These are phyloP conservation scores for Dasyprocta punctata DNA, from an alignment of 2,113 vertebrate species.

Conservation along the genomic window DNA sequence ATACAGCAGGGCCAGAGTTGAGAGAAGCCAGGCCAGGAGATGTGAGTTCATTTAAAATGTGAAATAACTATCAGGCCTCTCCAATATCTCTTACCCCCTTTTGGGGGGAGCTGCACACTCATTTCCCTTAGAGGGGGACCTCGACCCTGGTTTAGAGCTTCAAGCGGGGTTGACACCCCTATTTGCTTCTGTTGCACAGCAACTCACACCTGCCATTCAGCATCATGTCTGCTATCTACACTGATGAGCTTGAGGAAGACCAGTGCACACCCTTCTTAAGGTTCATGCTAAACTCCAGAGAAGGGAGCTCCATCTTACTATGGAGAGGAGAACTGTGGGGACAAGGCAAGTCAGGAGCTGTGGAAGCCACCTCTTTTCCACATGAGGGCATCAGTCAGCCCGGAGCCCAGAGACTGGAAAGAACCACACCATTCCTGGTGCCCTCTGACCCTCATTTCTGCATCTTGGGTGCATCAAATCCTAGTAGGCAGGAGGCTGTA, in stretches of 20 bases:
- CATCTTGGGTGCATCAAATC: background rate
- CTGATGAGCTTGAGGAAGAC: background rate
- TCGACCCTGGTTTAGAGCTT: background rate
- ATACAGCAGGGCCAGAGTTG: background rate
- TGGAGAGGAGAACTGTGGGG: fast-evolving
- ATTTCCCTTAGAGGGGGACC: background rate
- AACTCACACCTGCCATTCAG: too few relatives aligned
- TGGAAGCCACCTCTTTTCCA: background rate
- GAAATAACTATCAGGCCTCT: background rate
- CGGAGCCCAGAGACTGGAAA: background rate
- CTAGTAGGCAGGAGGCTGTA: background rate
- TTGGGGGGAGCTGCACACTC: background rate
- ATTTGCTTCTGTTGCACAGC: background rate
- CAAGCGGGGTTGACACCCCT: background rate
- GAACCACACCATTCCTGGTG: background rate
- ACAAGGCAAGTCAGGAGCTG: background rate
- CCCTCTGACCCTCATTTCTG: background rate
- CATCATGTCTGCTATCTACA: background rate
- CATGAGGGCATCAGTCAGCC: too few relatives aligned
- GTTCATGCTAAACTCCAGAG: background rate
- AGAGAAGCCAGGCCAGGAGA: background rate
- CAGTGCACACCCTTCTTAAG: background rate
- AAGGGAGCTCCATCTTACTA: too few relatives aligned
- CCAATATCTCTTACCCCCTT: background rate
- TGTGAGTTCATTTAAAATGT: background rate